These are phyloP conservation scores for Spea bombifrons DNA, from an alignment of 2,113 vertebrate genomes.

Conservation along the genomic window DNA sequence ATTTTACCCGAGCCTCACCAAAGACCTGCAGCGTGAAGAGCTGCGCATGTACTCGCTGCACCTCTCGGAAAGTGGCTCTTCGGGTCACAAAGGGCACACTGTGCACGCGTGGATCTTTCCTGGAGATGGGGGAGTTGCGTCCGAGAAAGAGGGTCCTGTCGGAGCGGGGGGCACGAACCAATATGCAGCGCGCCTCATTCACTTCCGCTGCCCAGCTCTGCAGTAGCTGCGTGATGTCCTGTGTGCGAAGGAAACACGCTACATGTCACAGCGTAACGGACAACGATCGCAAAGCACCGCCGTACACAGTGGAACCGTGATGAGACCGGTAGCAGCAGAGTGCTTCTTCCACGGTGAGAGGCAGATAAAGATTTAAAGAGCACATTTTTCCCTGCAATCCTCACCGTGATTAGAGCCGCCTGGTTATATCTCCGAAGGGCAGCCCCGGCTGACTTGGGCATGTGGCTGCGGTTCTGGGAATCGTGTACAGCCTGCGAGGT, in stretches of 20 bases:
- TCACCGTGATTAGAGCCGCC: constrained; percentile 75
- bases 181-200: constrained; percentile 73
- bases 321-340: not conserved
- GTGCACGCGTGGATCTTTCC: constrained; percentile 73
- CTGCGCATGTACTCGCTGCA: constrained; percentile 70
- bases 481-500: constrained; percentile 81
- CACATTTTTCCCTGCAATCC: constrained; percentile 1
- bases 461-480: constrained; percentile 70
- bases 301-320: not conserved
- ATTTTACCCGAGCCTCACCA: constrained; percentile 63
- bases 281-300: not conserved
- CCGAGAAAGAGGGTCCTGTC: constrained; percentile 77
- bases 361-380: not conserved
- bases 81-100: constrained; percentile 82
- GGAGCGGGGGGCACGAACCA: constrained; percentile 76
- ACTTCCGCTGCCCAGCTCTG: constrained; percentile 75
- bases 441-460: constrained; percentile 82
- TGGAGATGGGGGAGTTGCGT: constrained; percentile 67
- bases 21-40: constrained; percentile 81
- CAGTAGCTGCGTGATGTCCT: constrained; percentile 91
- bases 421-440: constrained; percentile 87
- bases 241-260: not conserved
- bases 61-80: constrained; percentile 85
- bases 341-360: not conserved
- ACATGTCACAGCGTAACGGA: not conserved